Evolutionary conservation across 2,113 vertebrate species (phyloP).

Genomic region (Polypterus senegalus): DNA sequence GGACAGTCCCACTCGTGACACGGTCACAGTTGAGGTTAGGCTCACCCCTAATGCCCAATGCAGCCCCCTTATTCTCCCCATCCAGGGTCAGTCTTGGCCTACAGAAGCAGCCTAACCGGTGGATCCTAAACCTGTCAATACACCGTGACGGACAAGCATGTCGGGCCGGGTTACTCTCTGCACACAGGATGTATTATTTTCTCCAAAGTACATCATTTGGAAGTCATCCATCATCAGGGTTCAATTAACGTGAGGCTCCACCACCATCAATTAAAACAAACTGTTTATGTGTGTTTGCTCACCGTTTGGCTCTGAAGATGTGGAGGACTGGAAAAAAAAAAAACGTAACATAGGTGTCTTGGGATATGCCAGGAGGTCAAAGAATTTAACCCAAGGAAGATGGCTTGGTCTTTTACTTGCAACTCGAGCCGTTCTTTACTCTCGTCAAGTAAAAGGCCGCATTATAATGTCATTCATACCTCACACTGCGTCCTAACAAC

Average conservation of each 20-base stretch:
- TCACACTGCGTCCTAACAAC: conserved; percentile 61
- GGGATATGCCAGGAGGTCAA: conserved; percentile 57
- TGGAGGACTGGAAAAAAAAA: conserved; percentile 53
- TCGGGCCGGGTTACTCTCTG: too few relatives aligned
- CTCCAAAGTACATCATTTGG: conserved; percentile 44
- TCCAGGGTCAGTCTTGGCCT: too few relatives aligned
- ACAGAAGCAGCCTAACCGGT: too few relatives aligned
- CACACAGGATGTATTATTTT: background rate
- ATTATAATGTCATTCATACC: conserved; percentile 63
- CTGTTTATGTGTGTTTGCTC: conserved; percentile 64
- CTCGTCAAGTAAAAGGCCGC: conserved; percentile 48
- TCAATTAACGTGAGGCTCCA: conserved; percentile 60
- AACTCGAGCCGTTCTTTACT: conserved; percentile 47
- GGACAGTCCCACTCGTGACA: too few relatives aligned
- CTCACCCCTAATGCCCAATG: too few relatives aligned
- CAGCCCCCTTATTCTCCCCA: too few relatives aligned
- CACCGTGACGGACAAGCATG: too few relatives aligned
- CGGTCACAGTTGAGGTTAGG: too few relatives aligned
- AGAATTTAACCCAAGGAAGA: conserved; percentile 63
- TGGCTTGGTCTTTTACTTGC: conserved; percentile 43
- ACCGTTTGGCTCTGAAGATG: conserved; percentile 65
- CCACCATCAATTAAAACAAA: conserved; percentile 66
- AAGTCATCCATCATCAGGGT: conserved; percentile 67
- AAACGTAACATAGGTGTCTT: conserved; percentile 50
- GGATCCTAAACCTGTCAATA: too few relatives aligned